Evolutionary conservation across 92 coral and sea anemone genomes (phyloP).

Genomic region (Porites evermanni): DNA sequence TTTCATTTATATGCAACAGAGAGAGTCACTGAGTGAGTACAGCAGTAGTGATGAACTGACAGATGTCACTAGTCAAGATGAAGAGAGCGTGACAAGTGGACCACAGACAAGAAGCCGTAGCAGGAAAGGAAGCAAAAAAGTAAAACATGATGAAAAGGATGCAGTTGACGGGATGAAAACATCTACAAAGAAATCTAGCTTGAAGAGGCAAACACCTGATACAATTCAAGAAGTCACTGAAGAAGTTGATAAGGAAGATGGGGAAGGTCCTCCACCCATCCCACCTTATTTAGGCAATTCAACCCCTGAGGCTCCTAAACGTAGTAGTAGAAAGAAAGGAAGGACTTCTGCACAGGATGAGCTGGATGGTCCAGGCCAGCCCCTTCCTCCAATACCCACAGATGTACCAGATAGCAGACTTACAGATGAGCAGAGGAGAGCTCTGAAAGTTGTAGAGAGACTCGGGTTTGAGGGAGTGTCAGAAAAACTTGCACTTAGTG

Average conservation of each 20-base stretch:
- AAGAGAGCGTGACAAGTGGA: slow-evolving; percentile 66
- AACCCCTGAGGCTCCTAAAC: slow-evolving; percentile 26
- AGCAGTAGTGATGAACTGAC: slow-evolving; percentile 85
- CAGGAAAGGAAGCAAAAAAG: slow-evolving; percentile 50
- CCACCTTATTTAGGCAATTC: slow-evolving; percentile 35
- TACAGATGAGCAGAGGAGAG: slow-evolving; percentile 59
- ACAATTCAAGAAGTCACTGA: slow-evolving; percentile 54
- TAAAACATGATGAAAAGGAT: slow-evolving; percentile 51
- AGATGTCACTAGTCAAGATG: slow-evolving; percentile 91
- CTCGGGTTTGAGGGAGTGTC: slow-evolving; percentile 85
- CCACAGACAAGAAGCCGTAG: slow-evolving; percentile 44
- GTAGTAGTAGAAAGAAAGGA: slow-evolving; percentile 27
- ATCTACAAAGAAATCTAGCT: slow-evolving; percentile 52
- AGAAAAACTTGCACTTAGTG: slow-evolving; percentile 78
- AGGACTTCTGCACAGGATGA: slow-evolving; percentile 22
- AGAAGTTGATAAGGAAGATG: slow-evolving; percentile 49
- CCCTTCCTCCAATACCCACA: slow-evolving; percentile 24
- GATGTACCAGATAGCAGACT: slow-evolving; percentile 32
- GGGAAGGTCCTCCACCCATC: slow-evolving; percentile 32
- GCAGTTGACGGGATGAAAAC: slow-evolving; percentile 1
- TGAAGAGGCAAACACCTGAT: slow-evolving; percentile 51
- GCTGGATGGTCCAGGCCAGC: slow-evolving; percentile 29
- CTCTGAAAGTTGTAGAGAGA: slow-evolving; percentile 67
- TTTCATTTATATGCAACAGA: background rate
- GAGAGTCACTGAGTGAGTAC: slow-evolving; percentile 28